Evolutionary conservation across 2,113 vertebrate genomes (phyloP).

Genomic region (Suncus etruscus): DNA sequence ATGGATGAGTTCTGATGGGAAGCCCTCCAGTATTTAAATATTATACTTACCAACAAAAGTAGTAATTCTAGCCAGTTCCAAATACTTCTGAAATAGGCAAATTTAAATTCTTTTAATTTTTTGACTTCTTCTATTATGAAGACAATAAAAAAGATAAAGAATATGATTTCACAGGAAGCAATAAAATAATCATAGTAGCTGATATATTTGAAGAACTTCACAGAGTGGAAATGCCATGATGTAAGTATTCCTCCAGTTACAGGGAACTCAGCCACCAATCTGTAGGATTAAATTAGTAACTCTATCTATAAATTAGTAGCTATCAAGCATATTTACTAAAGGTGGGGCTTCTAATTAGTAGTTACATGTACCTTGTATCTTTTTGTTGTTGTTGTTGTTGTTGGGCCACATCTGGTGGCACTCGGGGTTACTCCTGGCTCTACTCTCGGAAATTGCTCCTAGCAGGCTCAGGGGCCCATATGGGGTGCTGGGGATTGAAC

Average conservation of each 20-base stretch:
- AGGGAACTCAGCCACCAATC: slow-evolving; percentile 87
- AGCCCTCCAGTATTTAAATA: neutral
- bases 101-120: slow-evolving; percentile 79
- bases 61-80: slow-evolving; percentile 86
- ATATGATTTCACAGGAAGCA: slow-evolving; percentile 83
- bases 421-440: no score
- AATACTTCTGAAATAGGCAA: slow-evolving; percentile 80
- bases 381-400: neutral
- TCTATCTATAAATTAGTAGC: slow-evolving; percentile 44
- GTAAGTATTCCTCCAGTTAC: slow-evolving; percentile 82
- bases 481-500: no score
- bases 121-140: slow-evolving; percentile 78
- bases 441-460: no score
- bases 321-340: slow-evolving; percentile 51
- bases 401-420: no score
- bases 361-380: neutral
- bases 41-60: slow-evolving; percentile 81
- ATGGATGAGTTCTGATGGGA: slow-evolving; percentile 24
- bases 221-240: slow-evolving; percentile 82
- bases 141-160: slow-evolving; percentile 82
- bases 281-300: slow-evolving; percentile 72
- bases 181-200: slow-evolving; percentile 81
- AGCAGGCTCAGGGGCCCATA: no score
- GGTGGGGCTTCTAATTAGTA: slow-evolving; percentile 39
- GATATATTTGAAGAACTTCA: slow-evolving; percentile 84